Evolutionary conservation across 2,113 vertebrate genomes (phyloP), one percentile per base, ranked within the genome.

Genomic region (Corythornis vintsioides): DNA sequence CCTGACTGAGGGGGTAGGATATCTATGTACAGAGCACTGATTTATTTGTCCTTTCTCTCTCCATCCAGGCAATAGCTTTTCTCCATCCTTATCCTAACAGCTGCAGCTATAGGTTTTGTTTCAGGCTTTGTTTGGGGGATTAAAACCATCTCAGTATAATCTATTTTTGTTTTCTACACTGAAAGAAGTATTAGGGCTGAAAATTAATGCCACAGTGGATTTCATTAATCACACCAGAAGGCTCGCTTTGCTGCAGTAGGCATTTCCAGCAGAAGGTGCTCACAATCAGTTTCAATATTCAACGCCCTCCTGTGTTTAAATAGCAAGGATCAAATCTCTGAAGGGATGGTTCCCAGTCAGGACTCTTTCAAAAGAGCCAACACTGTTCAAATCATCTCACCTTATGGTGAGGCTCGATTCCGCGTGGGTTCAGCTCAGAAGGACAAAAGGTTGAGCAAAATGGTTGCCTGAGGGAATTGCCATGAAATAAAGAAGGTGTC

Each of bases 201-300:
- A 90, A 92, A 86, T 76, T 71, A 63, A 76, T 73, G 61, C 77
- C 84, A 84, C 90, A 83, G 25, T 89, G 91, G 73, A 92, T 96
- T 95, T 96, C 43, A 80, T 80, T 96, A 95, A 96, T 90, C 88
- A 86, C 69, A 92, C 55, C 90, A 82, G 92, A 76, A 93, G 59
- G 88, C 38, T 89, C 89, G 64, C 42, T 89, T 74, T 96, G 94
- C 92, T 94, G 83, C 86, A 67, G 87, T 63, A 92, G 86, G 48
- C 63, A 60, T 88, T 84, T 82, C 91, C 92, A 95, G 90, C 92
- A 97, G 86, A 95, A 96, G 94, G 90, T 89, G 43, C 87, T 95
- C 93, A 92, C 64, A 78, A 86, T 94, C 87, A 86, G 52, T 93
- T 77, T 78, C 84, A 88, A 93, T 88, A 89, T 85, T 90, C 93